Percentiles rank a stretch among this genome's conserved stretches.
Evolutionary conservation across 2,888 invertebrate genomes (phyloP).

Genomic region (Amitus sp.): DNA sequence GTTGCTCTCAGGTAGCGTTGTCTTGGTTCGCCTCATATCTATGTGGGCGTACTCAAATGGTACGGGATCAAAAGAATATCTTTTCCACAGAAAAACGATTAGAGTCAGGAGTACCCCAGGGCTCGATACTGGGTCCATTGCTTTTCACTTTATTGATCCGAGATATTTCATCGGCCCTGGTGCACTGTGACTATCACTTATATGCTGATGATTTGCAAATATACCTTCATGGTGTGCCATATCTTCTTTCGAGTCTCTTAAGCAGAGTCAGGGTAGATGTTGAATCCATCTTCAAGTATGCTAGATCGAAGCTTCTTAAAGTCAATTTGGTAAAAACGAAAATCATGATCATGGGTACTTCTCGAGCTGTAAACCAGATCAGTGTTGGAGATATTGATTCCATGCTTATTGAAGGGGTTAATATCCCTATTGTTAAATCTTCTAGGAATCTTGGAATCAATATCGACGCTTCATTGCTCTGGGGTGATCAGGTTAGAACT

Average conservation of each 20-base stretch:
- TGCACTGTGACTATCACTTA: constrained; percentile 9
- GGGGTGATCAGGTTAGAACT: not conserved
- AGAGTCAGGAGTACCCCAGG: constrained; percentile 21
- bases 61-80: too few species aligned
- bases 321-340: not conserved
- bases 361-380: not conserved
- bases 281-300: not conserved
- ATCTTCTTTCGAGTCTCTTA: not conserved
- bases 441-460: not conserved
- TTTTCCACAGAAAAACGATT: too few species aligned
- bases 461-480: not conserved
- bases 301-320: not conserved
- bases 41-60: constrained; percentile 1
- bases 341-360: not conserved
- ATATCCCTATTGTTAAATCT: not conserved
- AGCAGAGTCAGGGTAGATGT: not conserved
- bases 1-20: constrained; percentile 65
- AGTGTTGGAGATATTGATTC: not conserved
- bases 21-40: constrained; percentile 24
- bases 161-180: constrained; percentile 6
- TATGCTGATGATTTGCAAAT: constrained; percentile 32
- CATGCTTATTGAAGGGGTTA: not conserved
- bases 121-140: constrained; percentile 18
- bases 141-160: constrained; percentile 16
- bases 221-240: not conserved